Conservation (phyloP, 37 sponge, comb jelly and placozoan species). For the Halisarca cf. caerulea region DNA sequence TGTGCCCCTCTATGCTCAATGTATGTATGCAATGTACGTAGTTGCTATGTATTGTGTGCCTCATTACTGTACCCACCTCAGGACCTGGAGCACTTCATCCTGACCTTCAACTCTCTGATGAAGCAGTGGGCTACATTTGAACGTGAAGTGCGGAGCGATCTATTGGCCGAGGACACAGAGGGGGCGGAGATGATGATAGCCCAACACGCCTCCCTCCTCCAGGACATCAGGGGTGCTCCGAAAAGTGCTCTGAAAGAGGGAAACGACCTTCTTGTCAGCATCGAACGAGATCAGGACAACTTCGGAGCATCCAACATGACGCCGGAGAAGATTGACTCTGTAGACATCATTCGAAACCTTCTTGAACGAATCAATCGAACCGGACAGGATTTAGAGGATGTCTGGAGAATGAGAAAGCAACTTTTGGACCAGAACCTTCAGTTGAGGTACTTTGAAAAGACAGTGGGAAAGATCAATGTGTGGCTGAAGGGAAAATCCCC, state of each 20-base stretch:
- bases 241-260: constrained; percentile 65
- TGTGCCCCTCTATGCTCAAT: too few relatives aligned
- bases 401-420: constrained; percentile 53
- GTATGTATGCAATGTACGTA: too few relatives aligned
- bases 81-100: constrained; percentile 78
- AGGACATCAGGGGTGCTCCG: constrained; percentile 69
- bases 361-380: constrained; percentile 51
- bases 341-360: constrained; percentile 43
- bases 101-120: constrained; percentile 64
- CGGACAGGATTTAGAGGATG: constrained; percentile 56
- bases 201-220: constrained; percentile 54
- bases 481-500: constrained; percentile 74
- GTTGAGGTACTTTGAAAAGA: constrained; percentile 63
- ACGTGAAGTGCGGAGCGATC: constrained; percentile 56
- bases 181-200: constrained; percentile 49
- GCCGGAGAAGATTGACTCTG: constrained; percentile 80
- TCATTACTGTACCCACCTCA: too few relatives aligned
- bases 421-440: constrained; percentile 60
- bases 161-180: constrained; percentile 36
- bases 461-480: constrained; percentile 49
- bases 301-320: constrained; percentile 62
- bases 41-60: too few relatives aligned
- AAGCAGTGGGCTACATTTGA: constrained; percentile 70
- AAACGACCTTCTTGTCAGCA: constrained; percentile 54
- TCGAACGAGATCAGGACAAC: constrained; percentile 62